These are phyloP conservation scores for Oryzias javanicus DNA, from an alignment of 2,113 vertebrate genomes.

Conservation along the genomic window DNA sequence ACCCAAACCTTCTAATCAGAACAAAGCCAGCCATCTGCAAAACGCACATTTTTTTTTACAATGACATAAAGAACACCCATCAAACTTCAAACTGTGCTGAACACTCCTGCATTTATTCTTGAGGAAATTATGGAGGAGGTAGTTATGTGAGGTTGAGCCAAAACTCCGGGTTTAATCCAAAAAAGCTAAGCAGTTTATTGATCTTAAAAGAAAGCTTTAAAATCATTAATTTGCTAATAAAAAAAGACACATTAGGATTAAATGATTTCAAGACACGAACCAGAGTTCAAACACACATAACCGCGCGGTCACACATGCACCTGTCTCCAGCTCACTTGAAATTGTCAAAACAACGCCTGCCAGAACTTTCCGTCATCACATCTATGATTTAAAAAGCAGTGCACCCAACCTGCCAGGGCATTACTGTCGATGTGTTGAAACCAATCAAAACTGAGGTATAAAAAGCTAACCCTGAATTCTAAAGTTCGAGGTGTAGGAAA, in stretches of 20 bases:
- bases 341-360: slow-evolving; percentile 24
- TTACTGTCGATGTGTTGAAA: slow-evolving; percentile 48
- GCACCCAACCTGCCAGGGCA: slow-evolving; percentile 26
- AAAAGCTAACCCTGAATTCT: slow-evolving; percentile 30
- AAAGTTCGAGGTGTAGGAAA: slow-evolving; percentile 58
- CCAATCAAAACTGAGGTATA: slow-evolving; percentile 38
- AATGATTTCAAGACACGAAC: neutral
- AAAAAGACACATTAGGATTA: neutral
- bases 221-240: slow-evolving; percentile 1
- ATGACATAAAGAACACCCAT: neutral
- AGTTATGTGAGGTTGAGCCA: neutral
- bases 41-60: neutral
- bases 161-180: neutral
- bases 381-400: slow-evolving; percentile 55
- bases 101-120: neutral
- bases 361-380: slow-evolving; percentile 32
- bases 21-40: neutral
- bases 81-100: neutral
- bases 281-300: neutral
- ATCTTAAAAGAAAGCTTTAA: neutral
- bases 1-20: neutral
- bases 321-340: slow-evolving; percentile 32
- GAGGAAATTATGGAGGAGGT: slow-evolving; percentile 3
- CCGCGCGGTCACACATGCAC: slow-evolving; percentile 27
- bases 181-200: neutral